These are phyloP conservation scores for Julus scanicus DNA, from an alignment of 2,888 invertebrate genomes.

Conservation along the genomic window DNA sequence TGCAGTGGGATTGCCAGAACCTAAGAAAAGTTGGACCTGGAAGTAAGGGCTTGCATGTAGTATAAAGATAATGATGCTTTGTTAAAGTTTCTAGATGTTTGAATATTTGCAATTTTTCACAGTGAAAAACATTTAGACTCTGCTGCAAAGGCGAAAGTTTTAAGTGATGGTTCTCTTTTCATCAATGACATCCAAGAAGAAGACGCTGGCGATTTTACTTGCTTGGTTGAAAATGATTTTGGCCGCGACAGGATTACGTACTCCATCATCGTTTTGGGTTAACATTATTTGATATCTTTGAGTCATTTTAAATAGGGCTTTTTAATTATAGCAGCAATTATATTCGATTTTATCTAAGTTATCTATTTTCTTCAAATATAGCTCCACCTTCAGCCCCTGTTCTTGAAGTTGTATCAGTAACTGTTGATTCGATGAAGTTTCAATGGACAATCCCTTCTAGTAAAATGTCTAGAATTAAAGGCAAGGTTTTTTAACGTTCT, in stretches of 20 bases:
- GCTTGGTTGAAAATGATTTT: conserved; percentile 90
- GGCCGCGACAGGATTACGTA: conserved; percentile 93
- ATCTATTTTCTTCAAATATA: conserved; percentile 23
- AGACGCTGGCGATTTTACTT: conserved; percentile 94
- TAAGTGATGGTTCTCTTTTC: conserved; percentile 89
- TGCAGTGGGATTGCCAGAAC: conserved; percentile 91
- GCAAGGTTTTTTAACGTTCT: background rate
- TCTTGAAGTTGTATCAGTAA: no score
- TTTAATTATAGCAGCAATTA: background rate
- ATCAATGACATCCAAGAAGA: conserved; percentile 88
- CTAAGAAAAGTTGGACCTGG: conserved; percentile 82
- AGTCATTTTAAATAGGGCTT: background rate
- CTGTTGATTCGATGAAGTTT: conserved; percentile 41
- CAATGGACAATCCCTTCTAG: conserved; percentile 44
- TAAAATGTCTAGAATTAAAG: conserved; percentile 47
- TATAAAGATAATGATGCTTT: no score
- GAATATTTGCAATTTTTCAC: background rate
- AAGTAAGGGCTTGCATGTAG: background rate
- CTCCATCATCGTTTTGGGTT: conserved; percentile 85
- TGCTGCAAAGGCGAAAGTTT: conserved; percentile 79
- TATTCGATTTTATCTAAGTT: background rate
- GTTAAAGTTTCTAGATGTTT: background rate
- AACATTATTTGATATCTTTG: conserved; percentile 44
- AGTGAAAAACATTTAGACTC: background rate
- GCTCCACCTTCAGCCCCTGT: conserved; percentile 50